Evolutionary conservation across 2,797 vertebrate genomes (phyloP).

Genomic region (Gymnothorax javanicus): DNA sequence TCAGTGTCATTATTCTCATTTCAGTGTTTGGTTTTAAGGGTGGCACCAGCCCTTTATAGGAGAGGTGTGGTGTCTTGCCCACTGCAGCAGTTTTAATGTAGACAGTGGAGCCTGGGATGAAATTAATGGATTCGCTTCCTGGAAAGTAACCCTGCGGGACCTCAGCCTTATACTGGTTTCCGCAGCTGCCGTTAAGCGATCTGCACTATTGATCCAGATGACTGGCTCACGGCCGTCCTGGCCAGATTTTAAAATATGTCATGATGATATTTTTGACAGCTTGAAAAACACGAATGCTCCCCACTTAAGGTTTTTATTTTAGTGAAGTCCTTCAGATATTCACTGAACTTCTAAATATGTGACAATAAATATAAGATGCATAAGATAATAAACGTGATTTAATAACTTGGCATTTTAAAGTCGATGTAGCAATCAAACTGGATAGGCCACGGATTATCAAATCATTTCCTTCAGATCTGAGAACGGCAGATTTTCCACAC

Average conservation of each 20-base stretch:
- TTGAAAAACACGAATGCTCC: neutral
- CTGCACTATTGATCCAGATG: slow-evolving; percentile 65
- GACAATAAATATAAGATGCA: no score
- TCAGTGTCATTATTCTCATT: neutral
- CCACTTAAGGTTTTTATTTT: neutral
- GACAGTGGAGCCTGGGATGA: slow-evolving; percentile 51
- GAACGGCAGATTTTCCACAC: no score
- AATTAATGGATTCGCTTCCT: slow-evolving; percentile 67
- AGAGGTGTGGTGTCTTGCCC: neutral
- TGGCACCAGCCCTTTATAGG: neutral
- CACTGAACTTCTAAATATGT: no score
- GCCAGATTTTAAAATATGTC: slow-evolving; percentile 40
- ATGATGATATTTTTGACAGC: slow-evolving; percentile 12
- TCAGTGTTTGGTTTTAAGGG: neutral
- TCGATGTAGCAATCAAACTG: no score
- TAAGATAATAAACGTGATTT: no score
- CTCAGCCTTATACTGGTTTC: slow-evolving; percentile 41
- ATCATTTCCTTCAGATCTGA: no score
- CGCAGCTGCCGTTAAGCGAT: slow-evolving; percentile 66
- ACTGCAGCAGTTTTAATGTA: slow-evolving; percentile 29
- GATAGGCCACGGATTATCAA: no score
- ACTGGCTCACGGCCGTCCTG: slow-evolving; percentile 52
- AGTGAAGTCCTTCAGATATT: neutral
- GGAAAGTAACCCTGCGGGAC: slow-evolving; percentile 59
- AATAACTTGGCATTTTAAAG: no score